Conservation (phyloP, 2,113 vertebrate genomes). For the Setophaga petechia region DNA sequence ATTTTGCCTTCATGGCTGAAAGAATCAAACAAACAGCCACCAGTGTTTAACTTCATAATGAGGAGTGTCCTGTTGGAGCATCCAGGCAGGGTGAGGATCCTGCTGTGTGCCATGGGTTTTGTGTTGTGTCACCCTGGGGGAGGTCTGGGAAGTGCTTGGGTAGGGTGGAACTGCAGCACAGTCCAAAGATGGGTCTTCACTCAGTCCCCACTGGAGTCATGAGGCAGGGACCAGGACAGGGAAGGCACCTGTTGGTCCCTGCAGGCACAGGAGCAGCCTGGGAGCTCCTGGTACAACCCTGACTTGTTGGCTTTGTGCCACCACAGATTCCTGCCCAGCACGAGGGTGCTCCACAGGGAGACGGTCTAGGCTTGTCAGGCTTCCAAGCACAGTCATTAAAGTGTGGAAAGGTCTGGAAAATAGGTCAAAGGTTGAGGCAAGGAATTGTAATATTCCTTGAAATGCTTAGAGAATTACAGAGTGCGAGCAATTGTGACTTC, state of each 20-base stretch:
- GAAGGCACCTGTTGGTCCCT: not conserved
- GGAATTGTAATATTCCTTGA: not conserved
- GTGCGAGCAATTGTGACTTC: accelerated
- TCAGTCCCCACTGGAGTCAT: not conserved
- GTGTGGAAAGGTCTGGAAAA: not conserved
- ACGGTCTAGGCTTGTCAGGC: not conserved
- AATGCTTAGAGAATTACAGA: not conserved
- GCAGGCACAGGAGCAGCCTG: not conserved
- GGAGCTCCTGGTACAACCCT: not conserved
- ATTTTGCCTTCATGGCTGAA: not conserved
- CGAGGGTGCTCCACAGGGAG: not conserved
- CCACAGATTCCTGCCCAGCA: not conserved
- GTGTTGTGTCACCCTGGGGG: not conserved
- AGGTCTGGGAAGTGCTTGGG: not conserved
- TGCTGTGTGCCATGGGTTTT: not conserved
- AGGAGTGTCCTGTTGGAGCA: not conserved
- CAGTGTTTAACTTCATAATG: not conserved
- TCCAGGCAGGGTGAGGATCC: not conserved
- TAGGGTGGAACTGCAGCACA: not conserved
- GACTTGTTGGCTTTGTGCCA: not conserved
- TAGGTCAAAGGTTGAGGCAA: not conserved
- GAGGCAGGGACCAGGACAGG: not conserved
- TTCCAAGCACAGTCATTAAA: not conserved
- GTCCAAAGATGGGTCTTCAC: not conserved
- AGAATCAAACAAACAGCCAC: not conserved